phyloP scores from a whole-genome alignment of 2,113 vertebrate genomes.

The Neopipo cinnamomea region DNA sequence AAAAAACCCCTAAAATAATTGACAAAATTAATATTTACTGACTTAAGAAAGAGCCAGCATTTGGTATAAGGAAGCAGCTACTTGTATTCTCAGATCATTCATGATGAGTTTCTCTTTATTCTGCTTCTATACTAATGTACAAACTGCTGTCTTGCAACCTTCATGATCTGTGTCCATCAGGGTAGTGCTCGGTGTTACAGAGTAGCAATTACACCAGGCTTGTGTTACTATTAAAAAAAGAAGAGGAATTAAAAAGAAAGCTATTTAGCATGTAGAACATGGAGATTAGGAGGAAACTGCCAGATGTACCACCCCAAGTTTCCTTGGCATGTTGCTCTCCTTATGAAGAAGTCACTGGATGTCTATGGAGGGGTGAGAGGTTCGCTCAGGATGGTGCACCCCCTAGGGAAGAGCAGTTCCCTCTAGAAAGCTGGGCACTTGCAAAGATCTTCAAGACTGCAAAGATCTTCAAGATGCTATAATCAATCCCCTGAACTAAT shows the following conservation, averaged over 20 bases:
- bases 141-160: not conserved
- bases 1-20: not conserved
- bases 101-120: not conserved
- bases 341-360: not conserved
- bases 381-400: not conserved
- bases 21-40: not conserved
- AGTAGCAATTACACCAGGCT: not conserved
- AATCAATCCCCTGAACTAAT: not conserved
- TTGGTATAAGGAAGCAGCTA: not conserved
- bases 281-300: not conserved
- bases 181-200: not conserved
- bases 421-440: not conserved
- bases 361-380: not conserved
- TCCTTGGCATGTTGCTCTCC: not conserved
- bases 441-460: fast-evolving
- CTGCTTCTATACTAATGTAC: not conserved
- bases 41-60: not conserved
- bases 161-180: not conserved
- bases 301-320: not conserved
- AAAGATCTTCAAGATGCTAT: not conserved
- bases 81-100: not conserved
- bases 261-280: not conserved
- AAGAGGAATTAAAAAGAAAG: fast-evolving
- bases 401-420: not conserved
- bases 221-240: not conserved